Conservation (phyloP, 2,888 invertebrate species). For the Andrena chrysosceles region DNA sequence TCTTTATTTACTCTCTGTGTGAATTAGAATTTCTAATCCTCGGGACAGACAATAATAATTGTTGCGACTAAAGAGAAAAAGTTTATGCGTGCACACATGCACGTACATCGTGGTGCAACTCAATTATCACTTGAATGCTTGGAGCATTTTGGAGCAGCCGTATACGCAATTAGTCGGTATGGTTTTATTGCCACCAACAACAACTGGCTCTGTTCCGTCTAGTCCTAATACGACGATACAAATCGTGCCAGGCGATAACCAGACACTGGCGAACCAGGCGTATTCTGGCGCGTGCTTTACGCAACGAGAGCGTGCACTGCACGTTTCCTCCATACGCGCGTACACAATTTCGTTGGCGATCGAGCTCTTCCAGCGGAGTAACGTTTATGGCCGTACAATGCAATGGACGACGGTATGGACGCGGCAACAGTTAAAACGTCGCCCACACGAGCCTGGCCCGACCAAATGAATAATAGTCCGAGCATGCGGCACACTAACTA, state of each 20-base stretch:
- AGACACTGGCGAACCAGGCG: conserved; percentile 24
- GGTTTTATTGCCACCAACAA: conserved; percentile 54
- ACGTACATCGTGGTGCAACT: not conserved
- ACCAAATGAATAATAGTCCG: conserved; percentile 73
- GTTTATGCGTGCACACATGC: not conserved
- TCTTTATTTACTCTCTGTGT: too few species aligned
- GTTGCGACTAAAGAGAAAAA: too few species aligned
- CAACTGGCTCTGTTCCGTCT: conserved; percentile 54
- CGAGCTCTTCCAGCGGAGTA: conserved; percentile 37
- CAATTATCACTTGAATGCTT: conserved; percentile 39
- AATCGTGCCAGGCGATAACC: conserved; percentile 61
- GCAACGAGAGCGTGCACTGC: conserved; percentile 38
- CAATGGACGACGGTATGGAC: conserved; percentile 41
- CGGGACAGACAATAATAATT: too few species aligned
- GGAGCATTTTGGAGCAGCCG: conserved; percentile 57
- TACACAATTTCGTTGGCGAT: conserved; percentile 49
- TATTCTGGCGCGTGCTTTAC: conserved; percentile 34
- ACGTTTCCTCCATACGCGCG: conserved; percentile 46
- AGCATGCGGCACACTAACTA: conserved; percentile 70
- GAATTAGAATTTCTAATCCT: too few species aligned
- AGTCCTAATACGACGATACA: conserved; percentile 55
- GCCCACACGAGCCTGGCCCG: conserved; percentile 27
- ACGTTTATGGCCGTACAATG: conserved; percentile 53
- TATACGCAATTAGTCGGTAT: conserved; percentile 62
- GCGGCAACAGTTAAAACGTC: conserved; percentile 52